A percentile compares a stretch with the other conserved stretches of the same genome.
Conservation (phyloP, 2,888 invertebrate genomes). For the Eupithecia abbreviata region DNA sequence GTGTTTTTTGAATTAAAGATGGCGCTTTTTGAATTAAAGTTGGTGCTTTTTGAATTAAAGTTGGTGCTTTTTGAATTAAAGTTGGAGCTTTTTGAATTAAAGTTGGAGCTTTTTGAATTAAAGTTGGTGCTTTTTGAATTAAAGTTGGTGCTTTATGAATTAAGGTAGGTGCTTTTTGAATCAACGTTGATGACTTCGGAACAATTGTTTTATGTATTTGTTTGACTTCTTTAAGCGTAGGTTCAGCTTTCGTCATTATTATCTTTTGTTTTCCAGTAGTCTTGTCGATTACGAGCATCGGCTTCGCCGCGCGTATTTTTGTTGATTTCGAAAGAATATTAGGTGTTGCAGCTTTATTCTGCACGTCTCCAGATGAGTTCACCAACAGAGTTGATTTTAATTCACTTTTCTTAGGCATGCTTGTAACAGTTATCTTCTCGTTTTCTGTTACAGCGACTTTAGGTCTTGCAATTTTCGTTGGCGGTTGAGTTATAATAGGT, state of each 20-base stretch:
- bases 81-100: conserved; percentile 36
- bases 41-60: conserved; percentile 14
- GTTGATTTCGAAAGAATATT: conserved; percentile 80
- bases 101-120: conserved; percentile 25
- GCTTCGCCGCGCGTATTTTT: conserved; percentile 75
- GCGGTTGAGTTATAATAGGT: conserved; percentile 63
- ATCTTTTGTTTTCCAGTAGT: conserved; percentile 78
- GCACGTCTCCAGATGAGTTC: conserved; percentile 64
- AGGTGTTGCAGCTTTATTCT: conserved; percentile 70
- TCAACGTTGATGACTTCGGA: conserved; percentile 23
- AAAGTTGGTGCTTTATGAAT: conserved; percentile 36
- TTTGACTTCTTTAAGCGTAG: conserved; percentile 68
- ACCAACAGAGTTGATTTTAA: conserved; percentile 73
- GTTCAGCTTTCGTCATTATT: conserved; percentile 73
- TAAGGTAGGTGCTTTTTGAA: conserved; percentile 25
- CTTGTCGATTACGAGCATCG: conserved; percentile 78
- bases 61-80: conserved; percentile 23
- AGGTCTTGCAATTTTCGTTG: conserved; percentile 62
- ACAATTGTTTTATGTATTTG: conserved; percentile 38
- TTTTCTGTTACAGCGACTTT: conserved; percentile 61
- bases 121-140: conserved; percentile 23
- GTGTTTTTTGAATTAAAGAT: conserved; percentile 10
- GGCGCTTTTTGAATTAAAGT: conserved; percentile 11
- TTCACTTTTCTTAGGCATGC: conserved; percentile 64
- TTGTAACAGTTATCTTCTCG: conserved; percentile 63